Percentiles rank a stretch among this genome's conserved stretches.
These are phyloP conservation scores for Torymus texanus DNA, from an alignment of 2,888 invertebrate species.

Conservation along the genomic window DNA sequence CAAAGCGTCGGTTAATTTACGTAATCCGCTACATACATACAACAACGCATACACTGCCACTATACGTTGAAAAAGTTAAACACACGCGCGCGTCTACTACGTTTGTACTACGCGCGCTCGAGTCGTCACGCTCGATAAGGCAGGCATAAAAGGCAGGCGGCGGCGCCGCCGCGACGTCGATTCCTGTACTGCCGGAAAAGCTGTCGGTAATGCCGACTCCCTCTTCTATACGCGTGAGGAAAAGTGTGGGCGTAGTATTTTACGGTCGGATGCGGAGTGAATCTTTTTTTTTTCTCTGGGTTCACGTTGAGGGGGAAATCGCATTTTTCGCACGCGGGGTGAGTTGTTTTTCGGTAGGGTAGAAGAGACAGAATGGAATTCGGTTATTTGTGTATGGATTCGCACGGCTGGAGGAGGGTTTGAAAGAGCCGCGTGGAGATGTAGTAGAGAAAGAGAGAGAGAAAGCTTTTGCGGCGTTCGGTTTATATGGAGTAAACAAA, in stretches of 20 bases:
- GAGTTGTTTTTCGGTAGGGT: no score
- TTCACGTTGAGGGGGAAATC: neutral
- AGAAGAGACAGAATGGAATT: no score
- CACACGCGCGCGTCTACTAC: neutral
- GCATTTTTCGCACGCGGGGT: no score
- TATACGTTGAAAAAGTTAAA: neutral
- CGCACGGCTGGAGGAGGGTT: no score
- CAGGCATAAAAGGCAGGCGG: conserved; percentile 26
- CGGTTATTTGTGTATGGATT: no score
- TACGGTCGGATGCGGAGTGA: neutral
- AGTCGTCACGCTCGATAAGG: conserved; percentile 54
- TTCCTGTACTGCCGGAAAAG: conserved; percentile 41
- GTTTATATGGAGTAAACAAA: no score
- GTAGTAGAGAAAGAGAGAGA: no score
- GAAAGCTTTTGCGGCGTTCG: no score
- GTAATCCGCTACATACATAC: conserved; percentile 14
- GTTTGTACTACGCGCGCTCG: neutral
- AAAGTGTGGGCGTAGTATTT: no score
- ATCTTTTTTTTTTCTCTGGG: neutral
- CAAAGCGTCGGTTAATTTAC: conserved; percentile 24
- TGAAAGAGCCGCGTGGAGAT: no score
- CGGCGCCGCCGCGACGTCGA: neutral
- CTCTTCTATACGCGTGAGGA: no score
- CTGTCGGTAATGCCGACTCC: conserved; percentile 50
- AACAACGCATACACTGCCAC: neutral